Conservation (phyloP, 1,140 invertebrate genomes). For the Drosophila navojoa region DNA sequence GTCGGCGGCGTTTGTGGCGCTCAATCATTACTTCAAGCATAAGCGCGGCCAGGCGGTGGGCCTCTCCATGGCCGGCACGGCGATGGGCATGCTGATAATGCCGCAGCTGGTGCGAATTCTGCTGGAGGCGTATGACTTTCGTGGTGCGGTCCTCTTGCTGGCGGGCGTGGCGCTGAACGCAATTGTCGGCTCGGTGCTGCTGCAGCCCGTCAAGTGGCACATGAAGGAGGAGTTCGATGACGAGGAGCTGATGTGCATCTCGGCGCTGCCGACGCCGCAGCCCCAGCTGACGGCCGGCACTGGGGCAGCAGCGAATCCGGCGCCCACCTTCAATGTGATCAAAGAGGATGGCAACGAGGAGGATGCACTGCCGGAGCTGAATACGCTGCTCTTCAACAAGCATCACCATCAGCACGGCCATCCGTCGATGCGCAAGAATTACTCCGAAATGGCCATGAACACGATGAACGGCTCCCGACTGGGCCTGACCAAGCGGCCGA, state of each 20-base stretch:
- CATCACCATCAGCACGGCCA: conserved; percentile 30
- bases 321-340: conserved; percentile 73
- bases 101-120: conserved; percentile 88
- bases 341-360: conserved; percentile 84
- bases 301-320: conserved; percentile 17
- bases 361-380: conserved; percentile 83
- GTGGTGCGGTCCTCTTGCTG: conserved; percentile 88
- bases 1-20: conserved; percentile 89
- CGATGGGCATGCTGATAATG: conserved; percentile 90
- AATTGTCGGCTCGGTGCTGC: conserved; percentile 87
- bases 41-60: conserved; percentile 90
- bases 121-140: conserved; percentile 86
- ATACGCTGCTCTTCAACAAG: conserved; percentile 79
- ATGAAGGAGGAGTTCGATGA: conserved; percentile 86
- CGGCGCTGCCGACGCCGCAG: conserved; percentile 68
- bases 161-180: conserved; percentile 88
- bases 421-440: conserved; percentile 78
- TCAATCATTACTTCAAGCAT: conserved; percentile 90
- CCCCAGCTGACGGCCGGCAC: conserved; percentile 51
- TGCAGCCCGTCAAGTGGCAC: conserved; percentile 89
- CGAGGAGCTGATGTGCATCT: conserved; percentile 85
- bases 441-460: conserved; percentile 82
- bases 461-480: conserved; percentile 74
- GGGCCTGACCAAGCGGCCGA: conserved; percentile 78
- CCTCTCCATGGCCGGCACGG: conserved; percentile 90